Percentiles rank a stretch among this genome's conserved stretches.
These are phyloP conservation scores for Zosterops pallidus DNA, from an alignment of 2,113 vertebrate species.

Conservation along the genomic window DNA sequence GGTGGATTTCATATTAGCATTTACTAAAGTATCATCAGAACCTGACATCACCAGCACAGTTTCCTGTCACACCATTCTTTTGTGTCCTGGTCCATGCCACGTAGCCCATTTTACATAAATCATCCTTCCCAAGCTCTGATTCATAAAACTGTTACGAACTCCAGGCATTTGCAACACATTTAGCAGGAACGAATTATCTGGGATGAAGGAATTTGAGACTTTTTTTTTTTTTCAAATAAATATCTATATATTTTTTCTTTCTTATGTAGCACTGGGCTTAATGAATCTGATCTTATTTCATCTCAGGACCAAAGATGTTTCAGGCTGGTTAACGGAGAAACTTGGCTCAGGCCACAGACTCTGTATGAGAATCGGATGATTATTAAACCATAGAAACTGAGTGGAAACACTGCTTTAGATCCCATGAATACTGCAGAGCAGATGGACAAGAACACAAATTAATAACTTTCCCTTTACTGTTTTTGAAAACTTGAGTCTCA, in stretches of 20 bases:
- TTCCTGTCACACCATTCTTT: neutral
- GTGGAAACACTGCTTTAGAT: neutral
- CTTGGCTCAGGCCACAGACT: neutral
- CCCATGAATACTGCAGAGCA: neutral
- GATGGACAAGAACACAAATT: neutral
- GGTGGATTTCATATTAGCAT: neutral
- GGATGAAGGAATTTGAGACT: neutral
- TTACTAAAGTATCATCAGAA: neutral
- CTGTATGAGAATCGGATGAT: neutral
- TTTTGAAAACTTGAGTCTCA: neutral
- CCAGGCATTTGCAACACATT: neutral
- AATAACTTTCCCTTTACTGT: neutral
- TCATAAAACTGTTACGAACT: neutral
- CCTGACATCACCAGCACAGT: neutral
- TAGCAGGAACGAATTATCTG: neutral
- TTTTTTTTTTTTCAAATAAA: constrained; percentile 11
- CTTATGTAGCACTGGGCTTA: neutral
- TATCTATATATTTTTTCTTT: neutral
- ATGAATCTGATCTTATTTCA: constrained; percentile 15
- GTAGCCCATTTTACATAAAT: neutral
- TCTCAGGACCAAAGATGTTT: constrained; percentile 2
- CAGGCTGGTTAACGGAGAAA: neutral
- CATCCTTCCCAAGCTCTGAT: neutral
- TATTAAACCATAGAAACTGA: constrained; percentile 20
- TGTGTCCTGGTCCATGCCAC: neutral